Evolutionary conservation across 2,113 vertebrate genomes (phyloP).

Genomic region (Rhegmatorhina hoffmannsi): DNA sequence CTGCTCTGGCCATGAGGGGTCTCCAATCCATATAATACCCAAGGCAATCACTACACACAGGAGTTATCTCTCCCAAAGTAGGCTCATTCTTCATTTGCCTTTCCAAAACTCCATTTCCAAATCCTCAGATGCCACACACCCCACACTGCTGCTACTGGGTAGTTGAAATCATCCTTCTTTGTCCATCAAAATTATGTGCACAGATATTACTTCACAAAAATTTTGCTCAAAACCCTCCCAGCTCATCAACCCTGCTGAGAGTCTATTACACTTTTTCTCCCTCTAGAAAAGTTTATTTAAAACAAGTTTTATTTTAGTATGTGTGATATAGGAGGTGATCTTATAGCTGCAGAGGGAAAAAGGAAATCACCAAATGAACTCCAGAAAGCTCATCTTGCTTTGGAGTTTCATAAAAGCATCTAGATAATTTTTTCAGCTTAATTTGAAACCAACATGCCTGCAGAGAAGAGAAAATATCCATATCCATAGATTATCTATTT

Average conservation of each 20-base stretch:
- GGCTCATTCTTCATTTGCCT: background rate
- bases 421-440: background rate
- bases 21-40: background rate
- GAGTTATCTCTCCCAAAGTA: background rate
- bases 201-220: background rate
- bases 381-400: background rate
- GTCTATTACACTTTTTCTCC: background rate
- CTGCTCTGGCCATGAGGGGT: background rate
- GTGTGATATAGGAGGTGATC: background rate
- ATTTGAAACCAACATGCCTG: background rate
- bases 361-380: background rate
- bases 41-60: rapidly evolving
- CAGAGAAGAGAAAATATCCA: background rate
- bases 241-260: background rate
- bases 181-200: background rate
- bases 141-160: background rate
- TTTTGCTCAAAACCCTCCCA: background rate
- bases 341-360: background rate
- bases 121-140: background rate
- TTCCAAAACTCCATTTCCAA: background rate
- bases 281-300: background rate
- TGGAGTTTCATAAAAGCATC: background rate
- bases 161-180: background rate
- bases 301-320: background rate
- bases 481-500: background rate